These are phyloP conservation scores for Blomia tropicalis DNA, from an alignment of 2,888 invertebrate species.

Conservation along the genomic window DNA sequence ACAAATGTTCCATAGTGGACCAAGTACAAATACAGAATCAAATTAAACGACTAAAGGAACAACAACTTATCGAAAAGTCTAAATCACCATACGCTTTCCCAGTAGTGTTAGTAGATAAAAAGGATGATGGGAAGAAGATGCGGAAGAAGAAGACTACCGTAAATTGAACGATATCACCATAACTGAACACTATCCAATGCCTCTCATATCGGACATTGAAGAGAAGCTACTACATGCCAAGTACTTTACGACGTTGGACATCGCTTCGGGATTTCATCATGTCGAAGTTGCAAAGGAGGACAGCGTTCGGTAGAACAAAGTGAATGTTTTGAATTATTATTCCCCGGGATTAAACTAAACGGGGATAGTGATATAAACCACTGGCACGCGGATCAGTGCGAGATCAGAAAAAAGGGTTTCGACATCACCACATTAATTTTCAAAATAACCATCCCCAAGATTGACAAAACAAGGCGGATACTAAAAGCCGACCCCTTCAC, in stretches of 20 bases:
- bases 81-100: background rate
- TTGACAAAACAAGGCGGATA: too few species aligned
- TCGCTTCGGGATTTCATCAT: slow-evolving; percentile 12
- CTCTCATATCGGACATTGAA: slow-evolving; percentile 3
- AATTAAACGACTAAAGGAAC: background rate
- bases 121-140: background rate
- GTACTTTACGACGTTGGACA: slow-evolving; percentile 17
- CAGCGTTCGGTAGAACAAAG: too few species aligned
- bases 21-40: background rate
- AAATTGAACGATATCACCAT: slow-evolving; percentile 12
- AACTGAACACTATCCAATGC: slow-evolving; percentile 9
- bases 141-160: slow-evolving; percentile 5
- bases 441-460: too few species aligned
- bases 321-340: too few species aligned
- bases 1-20: background rate
- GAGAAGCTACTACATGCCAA: background rate
- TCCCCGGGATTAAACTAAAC: too few species aligned
- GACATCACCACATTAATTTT: too few species aligned
- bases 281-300: background rate
- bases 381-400: too few species aligned
- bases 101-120: slow-evolving; percentile 4
- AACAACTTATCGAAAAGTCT: background rate
- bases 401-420: too few species aligned
- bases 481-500: too few species aligned
- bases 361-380: too few species aligned